Base-by-base conservation (phyloP, 2,888 invertebrate genomes). In the Lysandra bellargus region DNA sequence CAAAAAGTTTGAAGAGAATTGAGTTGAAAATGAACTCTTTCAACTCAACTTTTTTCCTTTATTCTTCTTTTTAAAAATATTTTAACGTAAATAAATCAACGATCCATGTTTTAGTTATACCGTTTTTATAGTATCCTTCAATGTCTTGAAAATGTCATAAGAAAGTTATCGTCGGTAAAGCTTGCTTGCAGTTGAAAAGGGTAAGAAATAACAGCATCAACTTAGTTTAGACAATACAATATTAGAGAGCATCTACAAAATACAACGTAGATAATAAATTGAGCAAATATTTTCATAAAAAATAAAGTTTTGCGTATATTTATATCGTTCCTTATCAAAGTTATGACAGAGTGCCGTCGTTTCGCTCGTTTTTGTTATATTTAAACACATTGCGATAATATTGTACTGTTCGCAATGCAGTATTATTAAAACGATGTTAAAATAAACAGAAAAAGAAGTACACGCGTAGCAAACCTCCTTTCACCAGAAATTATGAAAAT, bases 281-380 rank as follows among this genome's bases (percentile, higher is more conserved):
- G 17, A 33, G 69, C 14, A 17, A 69, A 69, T 69, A 69, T 69
- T 69, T 69, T 69, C 69, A 37, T 69, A 33, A 33, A 69, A 69
- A 7, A 33, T 30, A 64, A 30, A 23, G 12, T 64, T 33, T 33
- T 33, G 69, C 3, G 69, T 6, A 14, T 69, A 69, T 69, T 69
- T 14, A 33, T 69, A 69, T 33, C 33, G 33, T 2, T 4, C 69
- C 69, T 69, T 37, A 69, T 69, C 69, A 14, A 9, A 69, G 69
- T 5, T 14, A 14, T 33, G 69, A 37, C 17, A 69, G 14, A 33
- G 33, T 33, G 5, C 69, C 69, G 14, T 4, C 33, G 64, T 12
- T 30, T 64, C 30, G 30, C 30, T 23, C 9, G 23, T 61, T 49
- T 44, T 9, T 49, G 9, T 3, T 49, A 61, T 40, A n/a, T 23